phyloP scores from a whole-genome alignment of 1,140 invertebrate species.

The Euborellia annulipes region DNA sequence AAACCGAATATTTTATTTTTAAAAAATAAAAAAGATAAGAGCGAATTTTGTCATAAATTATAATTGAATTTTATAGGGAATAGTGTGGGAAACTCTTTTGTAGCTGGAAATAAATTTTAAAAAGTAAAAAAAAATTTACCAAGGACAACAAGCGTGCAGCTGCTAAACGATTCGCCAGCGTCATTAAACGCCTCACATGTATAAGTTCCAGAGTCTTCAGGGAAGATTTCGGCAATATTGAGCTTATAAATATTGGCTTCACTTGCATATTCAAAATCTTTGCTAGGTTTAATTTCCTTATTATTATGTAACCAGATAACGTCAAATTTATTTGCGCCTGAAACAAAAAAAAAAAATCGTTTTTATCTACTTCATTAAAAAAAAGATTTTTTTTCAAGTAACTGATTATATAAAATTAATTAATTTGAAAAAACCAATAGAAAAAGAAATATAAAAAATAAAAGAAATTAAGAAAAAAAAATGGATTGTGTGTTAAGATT shows the following conservation, averaged over 20 bases:
- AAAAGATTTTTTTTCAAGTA: too few species aligned
- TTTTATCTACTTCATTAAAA: too few species aligned
- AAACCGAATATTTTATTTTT: too few species aligned
- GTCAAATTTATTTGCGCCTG: conserved; percentile 69
- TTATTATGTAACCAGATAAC: conserved; percentile 93
- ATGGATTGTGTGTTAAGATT: too few species aligned
- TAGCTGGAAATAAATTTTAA: background rate
- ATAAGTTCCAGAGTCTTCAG: conserved; percentile 83
- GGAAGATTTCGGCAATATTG: conserved; percentile 86
- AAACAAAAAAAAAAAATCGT: conserved; percentile 7
- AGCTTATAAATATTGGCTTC: conserved; percentile 83
- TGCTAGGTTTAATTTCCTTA: conserved; percentile 90
- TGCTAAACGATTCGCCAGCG: conserved; percentile 81
- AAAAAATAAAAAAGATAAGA: background rate
- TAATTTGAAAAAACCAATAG: too few species aligned
- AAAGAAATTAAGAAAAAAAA: conserved; percentile 5
- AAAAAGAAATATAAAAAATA: too few species aligned
- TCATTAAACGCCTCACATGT: conserved; percentile 95
- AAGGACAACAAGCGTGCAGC: conserved; percentile 67
- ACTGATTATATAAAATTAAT: too few species aligned
- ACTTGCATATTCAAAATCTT: conserved; percentile 86
- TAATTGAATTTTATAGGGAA: too few species aligned
- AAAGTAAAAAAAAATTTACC: conserved; percentile 28
- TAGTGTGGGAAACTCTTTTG: too few species aligned
- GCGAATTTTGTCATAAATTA: too few species aligned